phyloP scores from a whole-genome alignment of 1,140 invertebrate species.

The Drosophila athabasca region DNA sequence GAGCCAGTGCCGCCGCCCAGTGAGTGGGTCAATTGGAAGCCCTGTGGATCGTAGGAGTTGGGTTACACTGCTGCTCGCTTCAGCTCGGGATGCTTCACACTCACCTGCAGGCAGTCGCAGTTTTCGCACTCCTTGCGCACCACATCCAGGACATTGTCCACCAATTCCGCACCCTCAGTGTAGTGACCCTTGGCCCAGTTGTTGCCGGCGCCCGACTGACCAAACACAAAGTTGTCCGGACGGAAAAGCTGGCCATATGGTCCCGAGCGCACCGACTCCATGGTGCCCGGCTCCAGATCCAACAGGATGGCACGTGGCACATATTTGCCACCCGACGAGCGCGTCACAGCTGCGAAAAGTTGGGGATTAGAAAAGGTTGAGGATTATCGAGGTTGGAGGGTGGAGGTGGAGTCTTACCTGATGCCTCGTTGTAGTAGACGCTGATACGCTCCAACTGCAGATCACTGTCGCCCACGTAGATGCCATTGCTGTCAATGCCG shows the following conservation, averaged over 20 bases:
- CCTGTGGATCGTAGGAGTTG: constrained; percentile 86
- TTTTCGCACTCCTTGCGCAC: constrained; percentile 91
- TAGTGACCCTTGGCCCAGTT: constrained; percentile 90
- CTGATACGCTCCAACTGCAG: constrained; percentile 94
- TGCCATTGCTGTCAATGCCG: constrained; percentile 93
- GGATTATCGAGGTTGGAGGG: background rate
- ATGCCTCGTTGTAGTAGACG: constrained; percentile 96
- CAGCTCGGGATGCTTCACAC: background rate
- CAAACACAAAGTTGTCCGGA: constrained; percentile 90
- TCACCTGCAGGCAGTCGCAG: constrained; percentile 88
- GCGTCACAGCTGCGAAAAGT: constrained; percentile 66
- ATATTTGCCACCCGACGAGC: constrained; percentile 87
- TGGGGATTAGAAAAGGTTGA: background rate
- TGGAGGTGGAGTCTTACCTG: constrained; percentile 84
- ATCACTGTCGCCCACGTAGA: constrained; percentile 92
- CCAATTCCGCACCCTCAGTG: constrained; percentile 90
- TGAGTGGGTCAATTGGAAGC: constrained; percentile 91
- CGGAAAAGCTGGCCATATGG: constrained; percentile 90
- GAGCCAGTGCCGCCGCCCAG: constrained; percentile 92
- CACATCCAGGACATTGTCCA: constrained; percentile 91
- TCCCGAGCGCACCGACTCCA: constrained; percentile 90
- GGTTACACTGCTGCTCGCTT: no score
- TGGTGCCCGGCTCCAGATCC: constrained; percentile 90
- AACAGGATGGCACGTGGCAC: constrained; percentile 91
- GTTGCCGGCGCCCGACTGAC: constrained; percentile 85